Percentiles rank a stretch among this genome's conserved stretches.
Evolutionary conservation across 2,113 vertebrate species (phyloP).

Genomic region (Promerops cafer): DNA sequence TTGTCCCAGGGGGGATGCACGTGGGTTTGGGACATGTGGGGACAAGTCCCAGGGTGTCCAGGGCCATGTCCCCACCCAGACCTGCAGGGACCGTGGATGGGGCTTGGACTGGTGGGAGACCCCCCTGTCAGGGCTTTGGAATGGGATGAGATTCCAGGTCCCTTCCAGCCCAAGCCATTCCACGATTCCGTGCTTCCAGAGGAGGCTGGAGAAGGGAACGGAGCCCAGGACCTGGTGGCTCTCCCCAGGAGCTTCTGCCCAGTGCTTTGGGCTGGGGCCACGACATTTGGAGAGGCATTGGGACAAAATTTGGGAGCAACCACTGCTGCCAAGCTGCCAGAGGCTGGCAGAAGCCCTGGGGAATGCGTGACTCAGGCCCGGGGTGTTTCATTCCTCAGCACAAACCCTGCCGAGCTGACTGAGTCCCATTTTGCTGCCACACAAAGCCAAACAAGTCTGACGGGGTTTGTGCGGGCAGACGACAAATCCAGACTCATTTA

Average conservation of each 20-base stretch:
- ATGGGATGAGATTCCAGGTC: background rate
- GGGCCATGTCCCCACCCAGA: accelerated
- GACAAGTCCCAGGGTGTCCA: background rate
- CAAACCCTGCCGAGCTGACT: background rate
- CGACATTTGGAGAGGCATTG: background rate
- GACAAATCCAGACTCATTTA: constrained; percentile 13
- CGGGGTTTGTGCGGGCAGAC: background rate
- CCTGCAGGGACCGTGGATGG: background rate
- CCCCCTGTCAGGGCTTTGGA: background rate
- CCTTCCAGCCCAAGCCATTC: background rate
- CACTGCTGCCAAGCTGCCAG: accelerated
- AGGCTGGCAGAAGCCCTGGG: background rate
- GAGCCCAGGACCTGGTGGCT: accelerated
- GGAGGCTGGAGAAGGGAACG: background rate
- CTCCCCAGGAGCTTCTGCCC: background rate
- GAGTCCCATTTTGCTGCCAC: background rate
- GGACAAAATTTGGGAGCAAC: background rate
- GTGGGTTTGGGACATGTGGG: accelerated
- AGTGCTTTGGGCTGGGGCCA: accelerated
- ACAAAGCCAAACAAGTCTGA: background rate
- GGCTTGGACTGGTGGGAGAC: background rate
- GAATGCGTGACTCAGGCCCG: background rate
- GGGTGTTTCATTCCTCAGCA: background rate
- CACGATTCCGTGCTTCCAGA: accelerated
- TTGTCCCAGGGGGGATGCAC: no score